phyloP scores from a whole-genome alignment of 2,797 vertebrate species.

The Lithobates pipiens region DNA sequence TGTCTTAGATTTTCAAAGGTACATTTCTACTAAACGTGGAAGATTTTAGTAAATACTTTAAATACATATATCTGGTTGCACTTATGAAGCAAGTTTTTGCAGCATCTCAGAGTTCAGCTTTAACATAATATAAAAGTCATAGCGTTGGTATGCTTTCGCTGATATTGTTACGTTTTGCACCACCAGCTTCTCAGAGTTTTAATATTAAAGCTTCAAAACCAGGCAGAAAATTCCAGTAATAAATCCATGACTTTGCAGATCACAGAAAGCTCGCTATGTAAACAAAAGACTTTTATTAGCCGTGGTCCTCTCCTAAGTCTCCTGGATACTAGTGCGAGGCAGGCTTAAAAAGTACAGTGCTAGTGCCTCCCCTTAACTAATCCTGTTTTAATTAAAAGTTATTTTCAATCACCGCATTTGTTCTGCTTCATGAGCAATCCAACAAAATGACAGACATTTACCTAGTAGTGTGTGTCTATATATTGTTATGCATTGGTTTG shows the following conservation, averaged over 20 bases:
- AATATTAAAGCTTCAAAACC: slow-evolving; percentile 3
- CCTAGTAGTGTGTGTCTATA: too few relatives aligned
- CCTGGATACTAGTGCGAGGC: slow-evolving; percentile 30
- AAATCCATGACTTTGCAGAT: slow-evolving; percentile 18
- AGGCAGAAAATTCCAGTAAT: not conserved
- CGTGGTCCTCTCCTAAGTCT: not conserved
- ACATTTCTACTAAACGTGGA: too few relatives aligned
- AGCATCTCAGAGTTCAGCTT: too few relatives aligned
- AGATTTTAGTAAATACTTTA: too few relatives aligned
- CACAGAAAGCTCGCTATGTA: slow-evolving; percentile 23
- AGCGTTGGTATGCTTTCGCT: not conserved
- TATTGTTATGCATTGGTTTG: too few relatives aligned
- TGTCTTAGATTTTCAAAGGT: too few relatives aligned
- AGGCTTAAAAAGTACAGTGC: slow-evolving; percentile 31
- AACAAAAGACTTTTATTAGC: slow-evolving; percentile 14
- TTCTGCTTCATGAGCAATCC: not conserved
- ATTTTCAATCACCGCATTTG: slow-evolving; percentile 1
- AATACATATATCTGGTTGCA: too few relatives aligned
- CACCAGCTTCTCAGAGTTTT: not conserved
- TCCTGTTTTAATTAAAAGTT: slow-evolving; percentile 53
- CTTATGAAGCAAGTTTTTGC: too few relatives aligned
- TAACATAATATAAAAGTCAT: not conserved
- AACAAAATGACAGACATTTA: not conserved
- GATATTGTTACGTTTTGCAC: slow-evolving; percentile 6
- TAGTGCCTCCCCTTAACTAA: slow-evolving; percentile 22